phyloP scores from a whole-genome alignment of 1,140 invertebrate species.

The Penaeus chinensis region DNA sequence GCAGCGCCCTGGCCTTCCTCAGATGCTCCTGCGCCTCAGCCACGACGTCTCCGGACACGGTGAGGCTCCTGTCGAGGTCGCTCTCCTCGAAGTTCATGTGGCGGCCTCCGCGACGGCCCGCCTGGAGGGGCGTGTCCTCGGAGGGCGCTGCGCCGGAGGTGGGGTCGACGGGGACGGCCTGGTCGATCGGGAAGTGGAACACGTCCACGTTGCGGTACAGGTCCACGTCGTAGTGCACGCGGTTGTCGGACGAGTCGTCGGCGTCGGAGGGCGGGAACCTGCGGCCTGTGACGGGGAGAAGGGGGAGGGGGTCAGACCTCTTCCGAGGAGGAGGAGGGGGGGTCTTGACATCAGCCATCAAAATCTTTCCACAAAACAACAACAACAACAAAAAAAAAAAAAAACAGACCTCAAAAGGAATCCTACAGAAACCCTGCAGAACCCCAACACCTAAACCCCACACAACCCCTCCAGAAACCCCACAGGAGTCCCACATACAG shows the following conservation, averaged over 20 bases:
- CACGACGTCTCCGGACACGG: slow-evolving; percentile 51
- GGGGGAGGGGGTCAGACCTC: neutral
- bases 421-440: no score
- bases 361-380: no score
- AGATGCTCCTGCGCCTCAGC: slow-evolving; percentile 37
- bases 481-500: neutral
- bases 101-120: slow-evolving; percentile 1
- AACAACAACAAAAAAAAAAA: no score
- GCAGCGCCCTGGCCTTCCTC: slow-evolving; percentile 20
- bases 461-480: neutral
- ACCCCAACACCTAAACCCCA: no score
- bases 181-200: slow-evolving; percentile 39
- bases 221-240: slow-evolving; percentile 54
- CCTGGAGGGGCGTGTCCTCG: neutral
- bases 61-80: slow-evolving; percentile 8
- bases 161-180: slow-evolving; percentile 14
- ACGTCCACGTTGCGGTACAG: slow-evolving; percentile 57
- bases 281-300: neutral
- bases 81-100: neutral
- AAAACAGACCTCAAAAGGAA: no score
- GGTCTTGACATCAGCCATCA: no score
- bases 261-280: slow-evolving; percentile 32
- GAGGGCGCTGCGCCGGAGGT: neutral
- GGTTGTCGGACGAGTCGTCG: slow-evolving; percentile 2
- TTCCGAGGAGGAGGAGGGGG: neutral